Conservation (phyloP, 2,113 vertebrate species). For the Alethe castanea region DNA sequence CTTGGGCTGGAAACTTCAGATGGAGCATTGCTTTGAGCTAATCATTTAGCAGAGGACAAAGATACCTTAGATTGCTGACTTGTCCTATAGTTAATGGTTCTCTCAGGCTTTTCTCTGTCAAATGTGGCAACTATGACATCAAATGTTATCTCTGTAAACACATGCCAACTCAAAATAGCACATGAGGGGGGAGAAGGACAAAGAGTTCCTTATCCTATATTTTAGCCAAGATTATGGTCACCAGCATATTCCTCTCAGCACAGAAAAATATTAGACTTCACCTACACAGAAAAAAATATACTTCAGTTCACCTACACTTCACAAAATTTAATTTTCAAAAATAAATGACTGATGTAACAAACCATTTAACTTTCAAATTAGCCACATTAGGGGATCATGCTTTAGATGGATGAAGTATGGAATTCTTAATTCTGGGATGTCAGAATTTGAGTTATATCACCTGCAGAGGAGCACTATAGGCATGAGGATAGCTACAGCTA, state of each 20-base stretch:
- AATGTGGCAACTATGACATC: constrained; percentile 63
- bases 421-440: neutral
- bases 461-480: neutral
- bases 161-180: constrained; percentile 66
- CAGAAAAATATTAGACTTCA: neutral
- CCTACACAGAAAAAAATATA: neutral
- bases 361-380: neutral
- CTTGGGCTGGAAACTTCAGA: constrained; percentile 40
- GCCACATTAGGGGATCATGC: neutral
- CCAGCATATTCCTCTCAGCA: neutral
- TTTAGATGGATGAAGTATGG: neutral
- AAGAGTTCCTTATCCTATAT: constrained; percentile 43
- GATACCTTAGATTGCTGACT: constrained; percentile 56
- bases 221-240: constrained; percentile 41
- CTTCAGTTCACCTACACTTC: neutral
- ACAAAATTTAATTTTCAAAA: neutral
- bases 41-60: constrained; percentile 69
- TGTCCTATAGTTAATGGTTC: constrained; percentile 65
- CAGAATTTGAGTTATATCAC: neutral
- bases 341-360: neutral
- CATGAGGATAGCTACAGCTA: neutral
- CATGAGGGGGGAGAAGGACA: neutral
- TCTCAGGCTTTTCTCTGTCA: constrained; percentile 65
- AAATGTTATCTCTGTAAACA: constrained; percentile 66
- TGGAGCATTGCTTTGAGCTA: constrained; percentile 55